Base-by-base conservation (phyloP, 2,797 vertebrate species). In the Cercopithecus hamlyni region DNA sequence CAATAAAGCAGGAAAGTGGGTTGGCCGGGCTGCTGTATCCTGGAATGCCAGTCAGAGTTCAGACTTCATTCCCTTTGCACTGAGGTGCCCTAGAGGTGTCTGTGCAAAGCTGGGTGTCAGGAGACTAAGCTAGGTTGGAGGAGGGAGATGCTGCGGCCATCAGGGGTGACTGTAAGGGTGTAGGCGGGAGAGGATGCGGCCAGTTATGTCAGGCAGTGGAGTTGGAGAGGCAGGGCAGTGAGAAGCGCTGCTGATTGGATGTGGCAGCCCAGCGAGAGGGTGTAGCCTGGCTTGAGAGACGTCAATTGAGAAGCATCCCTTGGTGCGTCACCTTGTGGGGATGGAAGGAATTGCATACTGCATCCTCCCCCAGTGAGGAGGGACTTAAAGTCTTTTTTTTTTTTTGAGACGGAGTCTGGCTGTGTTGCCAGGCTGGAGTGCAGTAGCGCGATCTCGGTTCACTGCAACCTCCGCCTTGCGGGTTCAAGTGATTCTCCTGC, bases 311-410 rank as follows among this genome's bases (percentile, higher is more conserved):
- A 10, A 27, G 5, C 17, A 1, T 30, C 3, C 2, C 11, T 43
- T 30, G 55, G 0, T 8, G 64, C 0, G 85, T 7, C 48, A 0
- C 3, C 10, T 15, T 13, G 17, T 0, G 1, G 8, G 52, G 0
- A 0, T 20, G 50, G 17, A 39, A 7, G 33, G 19, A 45, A 26
- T 67, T 67, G 61, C 33, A 19, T n/a, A 15, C 33, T 67, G 61
- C 33, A 67, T n/a, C 61, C 30, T 64, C 30, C 33, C 15, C 15
- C 33, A 67, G 0, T 19, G 33, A 67, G 15, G 61, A n/a, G 15
- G 20, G 4, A 4, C 1, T 82, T 52, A 30, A 55, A 64, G 48
- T 50, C 14, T 48, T 48, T 48, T 48, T 13, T 52, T 52, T 52
- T 5, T 52, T 52, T 52, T 52, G 17, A 52, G 52, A 22, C 2